Evolutionary conservation across 1,140 invertebrate species (phyloP), one percentile per base, ranked within the genome.

Genomic region (Dinoponera quadriceps): DNA sequence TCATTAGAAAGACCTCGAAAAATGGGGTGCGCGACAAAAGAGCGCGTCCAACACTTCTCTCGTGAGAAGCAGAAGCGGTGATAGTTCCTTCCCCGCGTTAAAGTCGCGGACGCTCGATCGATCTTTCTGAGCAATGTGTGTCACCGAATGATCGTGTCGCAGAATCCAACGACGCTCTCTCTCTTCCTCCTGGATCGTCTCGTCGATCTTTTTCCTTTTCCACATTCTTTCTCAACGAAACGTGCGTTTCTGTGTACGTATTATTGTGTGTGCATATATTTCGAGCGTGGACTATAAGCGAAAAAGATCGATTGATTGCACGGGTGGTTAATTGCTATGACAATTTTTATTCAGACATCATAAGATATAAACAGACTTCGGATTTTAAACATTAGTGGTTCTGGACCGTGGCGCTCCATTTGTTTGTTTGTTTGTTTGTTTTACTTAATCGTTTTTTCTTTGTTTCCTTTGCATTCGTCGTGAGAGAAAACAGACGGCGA

Each of bases 1-100:
- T 77, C 54, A 54, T 81, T 83, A 89, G 66, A 89, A 88, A 87
- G 69, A 89, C 48, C 33, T 75, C 60, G 69, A 83, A 81, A 89
- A 83, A 63, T 60, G 25, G 49, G 71, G 18, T 74, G 22, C 20
- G n/a, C 13, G 27, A 22, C 48, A 60, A 22, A 16, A 49, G 33
- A 49, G 18, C 18, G 27, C 18, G 49, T 66, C 2, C 18, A 18
- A 3, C 38, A 9, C 7, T 7, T 33, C 48, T 20, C 33, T n/a
- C n/a, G n/a, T 16, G 33, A 33, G 3, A 44, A 78, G 63, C 63
- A 60, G 29, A 33, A 75, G 11, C 38, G 38, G 4, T 7, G 4
- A 9, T 65, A 33, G 13, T 13, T 20, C 44, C 5, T 27, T 4
- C 57, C 7, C 29, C n/a, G 49, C 38, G 49, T 38, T 48, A 74